A percentile compares a stretch with the other conserved stretches of the same genome.
These are phyloP conservation scores for Megaceryle alcyon DNA, from an alignment of 2,797 vertebrate species.

Conservation along the genomic window DNA sequence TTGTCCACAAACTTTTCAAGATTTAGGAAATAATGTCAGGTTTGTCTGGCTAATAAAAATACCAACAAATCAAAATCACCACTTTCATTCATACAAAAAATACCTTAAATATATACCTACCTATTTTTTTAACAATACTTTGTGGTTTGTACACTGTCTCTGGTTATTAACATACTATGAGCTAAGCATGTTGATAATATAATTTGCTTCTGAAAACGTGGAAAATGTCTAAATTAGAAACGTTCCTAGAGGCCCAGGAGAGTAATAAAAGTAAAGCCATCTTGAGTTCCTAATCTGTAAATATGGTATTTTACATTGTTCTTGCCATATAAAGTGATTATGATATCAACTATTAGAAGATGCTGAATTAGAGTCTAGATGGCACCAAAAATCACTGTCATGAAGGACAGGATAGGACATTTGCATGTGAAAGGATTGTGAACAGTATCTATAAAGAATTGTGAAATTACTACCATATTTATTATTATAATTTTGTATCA, in stretches of 20 bases:
- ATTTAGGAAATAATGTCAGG: background rate
- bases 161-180: background rate
- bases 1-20: background rate
- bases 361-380: constrained; percentile 75
- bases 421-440: constrained; percentile 82
- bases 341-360: constrained; percentile 74
- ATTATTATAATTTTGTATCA: constrained; percentile 85
- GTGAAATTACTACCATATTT: constrained; percentile 84
- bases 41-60: background rate
- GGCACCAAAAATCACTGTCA: constrained; percentile 78
- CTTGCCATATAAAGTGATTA: constrained; percentile 74
- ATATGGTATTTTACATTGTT: constrained; percentile 55
- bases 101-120: background rate
- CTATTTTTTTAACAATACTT: background rate
- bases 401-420: constrained; percentile 74
- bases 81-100: background rate
- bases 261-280: constrained; percentile 41
- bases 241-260: background rate
- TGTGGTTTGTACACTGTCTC: background rate
- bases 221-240: constrained; percentile 6
- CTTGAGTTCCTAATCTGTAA: constrained; percentile 42
- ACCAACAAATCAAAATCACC: background rate
- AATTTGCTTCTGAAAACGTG: constrained; percentile 15
- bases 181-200: background rate
- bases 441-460: constrained; percentile 79